Conservation (phyloP, 1,140 invertebrate species). For the Bursaphelenchus mucronatus region DNA sequence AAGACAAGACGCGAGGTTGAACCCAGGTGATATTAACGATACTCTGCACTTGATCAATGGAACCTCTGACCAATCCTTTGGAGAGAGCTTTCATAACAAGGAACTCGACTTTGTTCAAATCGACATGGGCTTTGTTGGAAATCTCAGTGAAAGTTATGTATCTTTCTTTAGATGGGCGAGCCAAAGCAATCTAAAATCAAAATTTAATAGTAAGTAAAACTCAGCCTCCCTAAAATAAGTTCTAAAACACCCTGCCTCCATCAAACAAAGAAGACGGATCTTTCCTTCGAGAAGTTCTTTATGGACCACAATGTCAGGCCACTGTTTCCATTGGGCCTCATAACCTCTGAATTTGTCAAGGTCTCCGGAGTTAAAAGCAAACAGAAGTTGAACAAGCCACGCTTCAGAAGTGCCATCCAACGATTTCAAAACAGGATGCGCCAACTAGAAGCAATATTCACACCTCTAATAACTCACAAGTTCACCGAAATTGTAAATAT, state of each 20-base stretch:
- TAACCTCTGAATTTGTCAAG: slow-evolving; percentile 78
- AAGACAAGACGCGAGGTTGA: slow-evolving; percentile 81
- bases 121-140: slow-evolving; percentile 75
- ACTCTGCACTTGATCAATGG: slow-evolving; percentile 84
- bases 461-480: slow-evolving; percentile 66
- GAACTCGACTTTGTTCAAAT: slow-evolving; percentile 75
- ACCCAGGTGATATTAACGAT: slow-evolving; percentile 82
- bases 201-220: slow-evolving; percentile 23
- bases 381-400: slow-evolving; percentile 83
- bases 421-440: slow-evolving; percentile 84
- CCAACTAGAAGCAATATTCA: slow-evolving; percentile 67
- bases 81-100: slow-evolving; percentile 96
- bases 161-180: slow-evolving; percentile 68
- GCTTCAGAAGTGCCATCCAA: slow-evolving; percentile 75
- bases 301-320: slow-evolving; percentile 81
- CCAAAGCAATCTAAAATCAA: slow-evolving; percentile 69
- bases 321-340: slow-evolving; percentile 74
- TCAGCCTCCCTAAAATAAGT: not conserved
- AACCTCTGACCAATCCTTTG: slow-evolving; percentile 84
- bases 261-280: slow-evolving; percentile 86
- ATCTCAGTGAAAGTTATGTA: slow-evolving; percentile 87
- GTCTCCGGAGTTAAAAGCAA: slow-evolving; percentile 86
- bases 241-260: slow-evolving; percentile 72
- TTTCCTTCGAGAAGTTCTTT: slow-evolving; percentile 76
- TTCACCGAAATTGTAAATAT: slow-evolving; percentile 95